Evolutionary conservation across 2,113 vertebrate genomes (phyloP).

Genomic region (Protomyctophum bolini): DNA sequence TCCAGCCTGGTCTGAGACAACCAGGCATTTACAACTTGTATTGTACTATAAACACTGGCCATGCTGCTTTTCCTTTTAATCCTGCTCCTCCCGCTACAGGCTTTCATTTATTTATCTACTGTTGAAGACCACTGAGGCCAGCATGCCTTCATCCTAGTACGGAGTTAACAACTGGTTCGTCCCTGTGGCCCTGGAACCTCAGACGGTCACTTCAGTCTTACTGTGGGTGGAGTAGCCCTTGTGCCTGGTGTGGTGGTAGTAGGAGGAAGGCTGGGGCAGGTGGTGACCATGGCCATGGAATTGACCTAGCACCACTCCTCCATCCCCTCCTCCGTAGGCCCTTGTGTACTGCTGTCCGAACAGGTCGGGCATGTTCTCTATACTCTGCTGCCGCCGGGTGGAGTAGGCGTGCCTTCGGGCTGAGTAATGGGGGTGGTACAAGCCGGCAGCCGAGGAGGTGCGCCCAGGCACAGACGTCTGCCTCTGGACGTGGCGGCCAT

Average conservation of each 20-base stretch:
- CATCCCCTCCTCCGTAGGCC: conserved; percentile 54
- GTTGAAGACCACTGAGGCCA: conserved; percentile 3
- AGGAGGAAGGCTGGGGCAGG: conserved; percentile 48
- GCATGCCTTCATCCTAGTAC: conserved; percentile 27
- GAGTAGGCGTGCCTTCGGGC: conserved; percentile 72
- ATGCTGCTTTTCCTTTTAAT: conserved; percentile 3
- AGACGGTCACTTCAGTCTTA: conserved; percentile 94
- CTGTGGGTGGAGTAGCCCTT: conserved; percentile 89
- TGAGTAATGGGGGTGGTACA: conserved; percentile 51
- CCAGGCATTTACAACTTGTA: too few species aligned
- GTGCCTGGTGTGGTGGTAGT: conserved; percentile 65
- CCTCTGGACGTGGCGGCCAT: conserved; percentile 66
- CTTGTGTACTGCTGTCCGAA: conserved; percentile 69
- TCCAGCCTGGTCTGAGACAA: too few species aligned
- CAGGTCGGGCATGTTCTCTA: conserved; percentile 82
- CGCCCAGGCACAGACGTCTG: conserved; percentile 74
- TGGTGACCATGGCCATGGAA: conserved; percentile 34
- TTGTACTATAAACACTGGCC: not conserved
- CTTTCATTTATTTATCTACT: conserved; percentile 8
- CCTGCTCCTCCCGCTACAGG: conserved; percentile 11
- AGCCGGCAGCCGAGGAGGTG: conserved; percentile 27
- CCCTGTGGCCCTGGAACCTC: conserved; percentile 33
- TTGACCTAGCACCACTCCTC: conserved; percentile 27
- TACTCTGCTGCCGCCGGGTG: conserved; percentile 79
- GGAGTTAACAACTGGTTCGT: conserved; percentile 1